Evolutionary conservation across 92 coral and sea anemone species (phyloP), one percentile per base, ranked within the genome.

Genomic region (Porites rus): DNA sequence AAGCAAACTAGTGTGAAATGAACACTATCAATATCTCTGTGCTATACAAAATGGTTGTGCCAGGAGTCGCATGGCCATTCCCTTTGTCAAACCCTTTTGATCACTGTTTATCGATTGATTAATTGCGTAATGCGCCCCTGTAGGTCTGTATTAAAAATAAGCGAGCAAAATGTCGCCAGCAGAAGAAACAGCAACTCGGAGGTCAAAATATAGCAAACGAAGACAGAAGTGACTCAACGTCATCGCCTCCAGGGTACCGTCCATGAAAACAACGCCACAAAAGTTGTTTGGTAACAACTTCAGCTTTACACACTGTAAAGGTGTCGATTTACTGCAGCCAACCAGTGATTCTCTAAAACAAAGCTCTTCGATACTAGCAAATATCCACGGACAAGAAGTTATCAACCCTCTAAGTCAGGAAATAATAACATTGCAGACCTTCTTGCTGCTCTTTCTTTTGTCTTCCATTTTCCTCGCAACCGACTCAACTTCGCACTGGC

Each of bases 131-230:
- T 25, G 31, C 31, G 18, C 78, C 52, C 14, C 31, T 24, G 21
- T 61, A 95, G 99, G 99, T 97, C 17, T 97, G 99, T 98, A 94
- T 97, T 88, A 97, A 97, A 86, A 97, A 95, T 80, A 92, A 98
- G 89, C 78, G 99, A 60, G 99, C 99, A 0, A 97, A 97, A 75
- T 94, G 93, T 61, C 94, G 99, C 69, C 99, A 97, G 82, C 94
- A 87, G 71, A 89, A 87, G 84, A 94, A 94, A 76, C 92, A 97
- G 5, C 94, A 94, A 77, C 54, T 70, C 3, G 86, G 20, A 59
- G 72, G 93, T 2, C 93, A 93, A 72, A 84, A 84, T 16, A 92
- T 93, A 24, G 78, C 94, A 6, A 90, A 96, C 80, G 89, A 88
- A 1, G 87, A 59, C 4, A 90, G 90, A 72, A 67, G 86, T 56